Evolutionary conservation across 1,140 invertebrate genomes (phyloP).

Genomic region (Zaprionus lachaisei): DNA sequence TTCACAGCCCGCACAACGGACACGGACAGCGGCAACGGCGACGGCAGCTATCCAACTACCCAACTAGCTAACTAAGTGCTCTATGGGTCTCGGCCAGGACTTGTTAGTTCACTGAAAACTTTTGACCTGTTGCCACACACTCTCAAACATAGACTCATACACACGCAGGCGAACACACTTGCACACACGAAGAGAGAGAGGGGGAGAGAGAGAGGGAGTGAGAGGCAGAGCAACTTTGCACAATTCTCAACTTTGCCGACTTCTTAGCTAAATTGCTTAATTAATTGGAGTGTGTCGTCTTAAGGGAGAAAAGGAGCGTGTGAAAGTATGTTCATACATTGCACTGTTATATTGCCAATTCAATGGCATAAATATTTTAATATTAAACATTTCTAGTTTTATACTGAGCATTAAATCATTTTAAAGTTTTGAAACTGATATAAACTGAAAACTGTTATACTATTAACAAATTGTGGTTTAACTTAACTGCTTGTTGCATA

Average conservation of each 20-base stretch:
- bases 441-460: conserved; percentile 20
- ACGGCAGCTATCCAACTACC: background rate
- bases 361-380: background rate
- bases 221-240: conserved; percentile 21
- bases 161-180: background rate
- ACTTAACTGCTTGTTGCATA: background rate
- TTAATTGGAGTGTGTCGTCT: conserved; percentile 65
- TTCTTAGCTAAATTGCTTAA: conserved; percentile 72
- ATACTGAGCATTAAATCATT: background rate
- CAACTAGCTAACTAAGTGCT: conserved; percentile 52
- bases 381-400: background rate
- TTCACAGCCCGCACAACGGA: conserved; percentile 30
- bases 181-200: background rate
- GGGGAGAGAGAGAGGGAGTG: background rate
- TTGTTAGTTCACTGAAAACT: conserved; percentile 62
- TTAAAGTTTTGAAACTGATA: background rate
- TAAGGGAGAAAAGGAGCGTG: background rate
- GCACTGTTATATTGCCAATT: conserved; percentile 11
- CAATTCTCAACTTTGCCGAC: conserved; percentile 51
- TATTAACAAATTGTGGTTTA: conserved; percentile 11
- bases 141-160: conserved; percentile 1
- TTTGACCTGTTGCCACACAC: conserved; percentile 68
- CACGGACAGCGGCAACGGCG: conserved; percentile 15
- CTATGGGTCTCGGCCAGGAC: conserved; percentile 35
- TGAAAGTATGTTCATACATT: background rate